Evolutionary conservation across 2,797 vertebrate genomes (phyloP).

Genomic region (Arrhamphus sclerolepis): DNA sequence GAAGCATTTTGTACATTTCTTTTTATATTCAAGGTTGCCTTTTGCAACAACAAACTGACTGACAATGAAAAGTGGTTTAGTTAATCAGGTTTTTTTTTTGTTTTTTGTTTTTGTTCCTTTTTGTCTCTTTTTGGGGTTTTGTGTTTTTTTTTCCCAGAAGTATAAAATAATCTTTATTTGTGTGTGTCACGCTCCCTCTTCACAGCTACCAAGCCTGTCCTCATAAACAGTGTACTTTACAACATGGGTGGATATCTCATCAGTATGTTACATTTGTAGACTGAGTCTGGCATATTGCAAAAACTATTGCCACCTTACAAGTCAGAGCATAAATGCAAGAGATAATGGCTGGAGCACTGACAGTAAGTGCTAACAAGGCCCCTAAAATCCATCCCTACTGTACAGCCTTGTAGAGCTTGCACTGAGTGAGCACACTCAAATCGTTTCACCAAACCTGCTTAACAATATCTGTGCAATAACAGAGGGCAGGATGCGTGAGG

Average conservation of each 20-base stretch:
- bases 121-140: not conserved
- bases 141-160: too few species aligned
- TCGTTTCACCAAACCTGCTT: conserved; percentile 29
- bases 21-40: conserved; percentile 72
- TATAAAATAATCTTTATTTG: conserved; percentile 23
- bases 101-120: conserved; percentile 2
- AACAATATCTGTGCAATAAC: conserved; percentile 63
- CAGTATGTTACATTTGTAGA: conserved; percentile 33
- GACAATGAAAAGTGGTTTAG: conserved; percentile 41
- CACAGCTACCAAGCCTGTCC: conserved; percentile 43
- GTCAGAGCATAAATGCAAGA: conserved; percentile 20
- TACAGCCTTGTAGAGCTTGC: conserved; percentile 49
- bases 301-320: conserved; percentile 28
- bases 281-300: conserved; percentile 25
- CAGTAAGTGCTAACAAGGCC: conserved; percentile 32
- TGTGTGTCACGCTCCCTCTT: conserved; percentile 55
- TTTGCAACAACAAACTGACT: conserved; percentile 53
- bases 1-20: conserved; percentile 75
- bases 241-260: conserved; percentile 46
- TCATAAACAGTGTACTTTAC: conserved; percentile 36
- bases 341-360: conserved; percentile 22
- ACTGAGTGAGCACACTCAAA: conserved; percentile 39
- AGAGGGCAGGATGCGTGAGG: conserved; percentile 41
- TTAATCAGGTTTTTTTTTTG: conserved; percentile 44
- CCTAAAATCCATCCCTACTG: conserved; percentile 55